A percentile compares a stretch with the other conserved stretches of the same genome.
Conservation (phyloP, 2,113 vertebrate genomes). For the Brachirus orientalis region DNA sequence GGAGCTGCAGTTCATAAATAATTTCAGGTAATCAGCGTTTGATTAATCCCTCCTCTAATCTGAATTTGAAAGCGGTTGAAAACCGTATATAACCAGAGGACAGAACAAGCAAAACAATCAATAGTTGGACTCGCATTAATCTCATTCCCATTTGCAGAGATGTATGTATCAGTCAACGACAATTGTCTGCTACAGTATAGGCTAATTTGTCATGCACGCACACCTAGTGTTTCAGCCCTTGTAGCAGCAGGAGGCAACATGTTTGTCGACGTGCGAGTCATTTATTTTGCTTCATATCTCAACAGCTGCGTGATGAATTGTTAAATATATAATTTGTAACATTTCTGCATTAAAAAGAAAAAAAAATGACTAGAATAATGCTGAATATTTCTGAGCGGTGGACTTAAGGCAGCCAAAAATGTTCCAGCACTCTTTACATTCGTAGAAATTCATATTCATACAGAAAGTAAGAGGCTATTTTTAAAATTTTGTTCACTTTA, state of each 20-base stretch:
- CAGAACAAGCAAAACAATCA: not conserved
- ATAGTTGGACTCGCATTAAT: not conserved
- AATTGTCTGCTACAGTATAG: too few relatives aligned
- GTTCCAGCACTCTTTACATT: too few relatives aligned
- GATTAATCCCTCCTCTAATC: slow-evolving; percentile 1
- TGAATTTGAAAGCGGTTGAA: not conserved
- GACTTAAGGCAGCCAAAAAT: too few relatives aligned
- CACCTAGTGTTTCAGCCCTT: not conserved
- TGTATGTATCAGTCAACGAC: slow-evolving; percentile 2
- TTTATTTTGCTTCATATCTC: too few relatives aligned
- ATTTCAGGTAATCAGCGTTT: not conserved
- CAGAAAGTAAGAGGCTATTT: too few relatives aligned
- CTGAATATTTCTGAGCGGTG: too few relatives aligned
- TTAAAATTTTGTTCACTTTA: too few relatives aligned
- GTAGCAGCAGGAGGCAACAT: not conserved
- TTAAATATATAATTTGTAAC: too few relatives aligned
- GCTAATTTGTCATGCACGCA: not conserved
- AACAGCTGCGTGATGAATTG: not conserved
- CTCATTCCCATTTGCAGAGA: not conserved
- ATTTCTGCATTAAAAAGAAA: too few relatives aligned
- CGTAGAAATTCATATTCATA: too few relatives aligned
- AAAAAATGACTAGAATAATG: too few relatives aligned
- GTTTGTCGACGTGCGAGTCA: not conserved
- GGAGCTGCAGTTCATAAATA: not conserved
- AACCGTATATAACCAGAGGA: not conserved